A percentile compares a stretch with the other conserved stretches of the same genome.
These are phyloP conservation scores for Protophormia terraenovae DNA, from an alignment of 2,888 invertebrate genomes.

Conservation along the genomic window DNA sequence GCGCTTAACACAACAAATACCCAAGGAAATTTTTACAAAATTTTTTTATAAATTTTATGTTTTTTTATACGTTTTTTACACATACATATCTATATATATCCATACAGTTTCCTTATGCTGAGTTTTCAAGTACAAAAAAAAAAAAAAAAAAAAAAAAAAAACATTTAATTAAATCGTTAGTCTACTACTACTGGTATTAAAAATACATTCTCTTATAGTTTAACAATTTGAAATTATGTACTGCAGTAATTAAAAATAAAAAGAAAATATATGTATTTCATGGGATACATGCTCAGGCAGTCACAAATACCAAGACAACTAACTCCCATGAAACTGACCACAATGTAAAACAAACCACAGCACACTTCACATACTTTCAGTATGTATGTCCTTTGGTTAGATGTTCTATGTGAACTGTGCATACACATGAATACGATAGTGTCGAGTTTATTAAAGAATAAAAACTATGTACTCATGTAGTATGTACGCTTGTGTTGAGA, in stretches of 20 bases:
- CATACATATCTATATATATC: background rate
- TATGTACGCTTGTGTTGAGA: background rate
- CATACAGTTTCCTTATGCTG: background rate
- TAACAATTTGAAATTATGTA: background rate
- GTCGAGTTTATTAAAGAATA: background rate
- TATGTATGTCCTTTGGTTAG: background rate
- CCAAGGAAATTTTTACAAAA: background rate
- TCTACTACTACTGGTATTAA: background rate
- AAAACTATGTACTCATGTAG: too few relatives aligned
- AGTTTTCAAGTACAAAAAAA: background rate
- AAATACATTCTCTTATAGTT: background rate
- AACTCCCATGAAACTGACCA: background rate
- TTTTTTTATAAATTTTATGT: background rate
- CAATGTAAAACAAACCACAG: background rate
- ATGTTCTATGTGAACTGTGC: too few relatives aligned
- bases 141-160: too few relatives aligned
- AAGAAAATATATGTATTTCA: background rate
- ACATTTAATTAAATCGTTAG: background rate
- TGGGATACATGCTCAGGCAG: background rate
- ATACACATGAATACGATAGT: too few relatives aligned
- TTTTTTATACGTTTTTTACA: background rate
- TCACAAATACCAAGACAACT: background rate
- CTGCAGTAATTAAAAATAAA: conserved; percentile 21
- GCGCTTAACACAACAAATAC: background rate
- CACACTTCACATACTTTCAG: background rate